Percentiles rank a stretch among this genome's conserved stretches.
Evolutionary conservation across 1,140 invertebrate genomes (phyloP).

Genomic region (Homarus americanus): DNA sequence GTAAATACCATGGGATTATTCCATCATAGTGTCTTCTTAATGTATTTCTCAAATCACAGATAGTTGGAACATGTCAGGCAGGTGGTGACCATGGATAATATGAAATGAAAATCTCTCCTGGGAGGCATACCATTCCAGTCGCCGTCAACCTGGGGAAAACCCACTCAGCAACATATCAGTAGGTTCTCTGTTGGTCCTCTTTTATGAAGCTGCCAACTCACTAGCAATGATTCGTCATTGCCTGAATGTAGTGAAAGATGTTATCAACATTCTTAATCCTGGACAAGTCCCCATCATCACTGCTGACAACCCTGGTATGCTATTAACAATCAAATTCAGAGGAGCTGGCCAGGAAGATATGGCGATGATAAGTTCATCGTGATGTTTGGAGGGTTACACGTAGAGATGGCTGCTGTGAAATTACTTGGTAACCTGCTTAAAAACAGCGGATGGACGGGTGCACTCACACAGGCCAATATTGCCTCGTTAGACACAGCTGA

Average conservation of each 20-base stretch:
- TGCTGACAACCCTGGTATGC: background rate
- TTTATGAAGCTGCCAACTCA: background rate
- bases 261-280: background rate
- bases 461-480: slow-evolving; percentile 43
- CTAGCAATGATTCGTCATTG: background rate
- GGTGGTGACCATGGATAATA: background rate
- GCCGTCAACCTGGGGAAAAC: background rate
- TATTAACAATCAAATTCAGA: background rate
- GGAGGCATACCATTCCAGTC: background rate
- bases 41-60: too few species aligned
- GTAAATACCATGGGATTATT: too few species aligned
- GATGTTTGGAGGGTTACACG: slow-evolving; percentile 13
- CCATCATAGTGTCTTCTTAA: too few species aligned
- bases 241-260: background rate
- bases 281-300: background rate
- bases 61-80: background rate
- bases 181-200: background rate
- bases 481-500: slow-evolving; percentile 11
- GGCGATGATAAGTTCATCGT: background rate
- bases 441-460: slow-evolving; percentile 38
- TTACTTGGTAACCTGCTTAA: slow-evolving; percentile 19
- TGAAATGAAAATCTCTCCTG: background rate
- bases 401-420: slow-evolving; percentile 13
- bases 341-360: background rate
- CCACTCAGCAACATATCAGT: background rate